Evolutionary conservation across 1,140 invertebrate genomes (phyloP).

Genomic region (Drepana arcuata): DNA sequence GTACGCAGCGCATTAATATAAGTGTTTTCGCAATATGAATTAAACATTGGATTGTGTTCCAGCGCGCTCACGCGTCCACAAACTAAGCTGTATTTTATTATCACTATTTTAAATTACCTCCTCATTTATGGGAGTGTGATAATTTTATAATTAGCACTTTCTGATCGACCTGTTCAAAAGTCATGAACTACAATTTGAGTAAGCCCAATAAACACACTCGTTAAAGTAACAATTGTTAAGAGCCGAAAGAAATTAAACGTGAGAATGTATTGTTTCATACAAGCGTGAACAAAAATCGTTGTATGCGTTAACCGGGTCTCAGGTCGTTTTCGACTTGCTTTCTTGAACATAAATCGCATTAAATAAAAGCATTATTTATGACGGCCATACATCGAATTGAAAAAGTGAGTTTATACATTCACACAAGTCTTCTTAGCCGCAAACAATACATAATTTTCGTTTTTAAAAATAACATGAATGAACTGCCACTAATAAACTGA

Average conservation of each 20-base stretch:
- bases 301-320: constrained; percentile 57
- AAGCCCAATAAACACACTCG: constrained; percentile 67
- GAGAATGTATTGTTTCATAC: constrained; percentile 69
- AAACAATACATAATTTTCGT: constrained; percentile 15
- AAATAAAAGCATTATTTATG: constrained; percentile 55
- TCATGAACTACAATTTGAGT: constrained; percentile 51
- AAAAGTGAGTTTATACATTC: constrained; percentile 29
- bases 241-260: constrained; percentile 67
- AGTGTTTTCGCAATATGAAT: constrained; percentile 35
- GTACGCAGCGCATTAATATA: constrained; percentile 33
- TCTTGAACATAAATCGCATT: constrained; percentile 54
- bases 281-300: constrained; percentile 54
- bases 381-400: constrained; percentile 30
- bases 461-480: constrained; percentile 11
- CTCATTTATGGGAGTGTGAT: too few relatives aligned
- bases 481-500: too few relatives aligned
- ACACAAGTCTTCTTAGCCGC: constrained; percentile 8
- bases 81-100: too few relatives aligned
- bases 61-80: too few relatives aligned
- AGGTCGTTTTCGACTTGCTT: constrained; percentile 63
- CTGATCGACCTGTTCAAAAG: too few relatives aligned
- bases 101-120: too few relatives aligned
- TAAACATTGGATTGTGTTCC: constrained; percentile 29
- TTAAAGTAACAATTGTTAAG: constrained; percentile 66
- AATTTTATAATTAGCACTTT: too few relatives aligned